Evolutionary conservation across 2,113 vertebrate species (phyloP), one percentile per base, ranked within the genome.

Genomic region (Perca fluviatilis): DNA sequence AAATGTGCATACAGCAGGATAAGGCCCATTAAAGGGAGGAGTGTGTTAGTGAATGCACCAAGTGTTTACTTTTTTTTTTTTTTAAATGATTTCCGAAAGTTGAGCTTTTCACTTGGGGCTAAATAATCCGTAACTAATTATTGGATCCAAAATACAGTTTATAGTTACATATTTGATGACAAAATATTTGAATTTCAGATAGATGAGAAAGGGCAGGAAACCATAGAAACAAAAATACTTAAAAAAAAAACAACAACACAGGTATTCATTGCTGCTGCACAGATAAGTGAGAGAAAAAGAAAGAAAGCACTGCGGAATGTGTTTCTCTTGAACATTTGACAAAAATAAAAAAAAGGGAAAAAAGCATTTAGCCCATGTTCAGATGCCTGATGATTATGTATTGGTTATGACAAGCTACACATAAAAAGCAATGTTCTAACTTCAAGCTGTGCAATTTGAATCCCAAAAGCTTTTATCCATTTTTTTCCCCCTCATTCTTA

Each of bases 1-100:
- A 81, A 66, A 69, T 66, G 61, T 81, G 54, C 70, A 72, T 30
- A 56, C 36, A 74, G 69, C 69, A 69, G 62, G 79, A 79, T 51
- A 46, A 74, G 40, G 58, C 73, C 76, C 27, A 76, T 77, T 83
- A 78, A 86, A 66, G 47, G 18, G 27, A 67, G 3, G 36, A 63
- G 54, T 51, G 21, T 81, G 61, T 63, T 61, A 71, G 69, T 46
- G 43, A 66, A 60, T 61, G 66, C 13, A 74, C 40, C 64, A 21
- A 74, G 33, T 23, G 47, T 72, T 65, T 62, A 51, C 46, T 66
- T 72, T 25, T 47, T 62, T 66, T 62, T 66, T 72, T 33, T 47
- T 65, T 51, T n/a, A 67, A 85, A 82, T 40, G 9, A 72, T 82
- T 80, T 73, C 69, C n/a, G 0, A 73, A 74, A 40, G 75, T 61